These are phyloP conservation scores for Drosophila rufa DNA, from an alignment of 1,140 invertebrate genomes.

Conservation along the genomic window DNA sequence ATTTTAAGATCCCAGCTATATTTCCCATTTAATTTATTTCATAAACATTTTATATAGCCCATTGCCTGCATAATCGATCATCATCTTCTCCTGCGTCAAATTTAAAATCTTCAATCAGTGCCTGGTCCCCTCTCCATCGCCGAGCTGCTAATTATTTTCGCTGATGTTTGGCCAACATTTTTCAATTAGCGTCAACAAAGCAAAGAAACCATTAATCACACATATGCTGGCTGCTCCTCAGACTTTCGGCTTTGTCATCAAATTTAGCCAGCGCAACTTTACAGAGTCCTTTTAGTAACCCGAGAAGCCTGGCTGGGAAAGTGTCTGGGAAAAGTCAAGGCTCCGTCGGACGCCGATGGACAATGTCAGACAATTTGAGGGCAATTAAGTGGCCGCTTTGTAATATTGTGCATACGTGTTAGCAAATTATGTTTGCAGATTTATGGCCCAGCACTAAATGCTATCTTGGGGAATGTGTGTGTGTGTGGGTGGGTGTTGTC, in stretches of 20 bases:
- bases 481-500: conserved; percentile 30
- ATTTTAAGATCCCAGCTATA: background rate
- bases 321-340: conserved; percentile 32
- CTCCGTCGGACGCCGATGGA: conserved; percentile 9
- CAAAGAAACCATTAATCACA: conserved; percentile 81
- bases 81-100: conserved; percentile 4
- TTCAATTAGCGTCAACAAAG: conserved; percentile 71
- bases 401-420: conserved; percentile 71
- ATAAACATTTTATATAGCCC: background rate
- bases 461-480: conserved; percentile 3
- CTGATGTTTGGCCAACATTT: conserved; percentile 52
- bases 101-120: conserved; percentile 27
- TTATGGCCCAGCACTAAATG: conserved; percentile 55
- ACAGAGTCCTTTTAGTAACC: conserved; percentile 61
- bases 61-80: conserved; percentile 13
- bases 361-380: conserved; percentile 72
- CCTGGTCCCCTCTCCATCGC: background rate
- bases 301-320: conserved; percentile 32
- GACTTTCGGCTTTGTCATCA: conserved; percentile 64
- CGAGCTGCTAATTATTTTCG: conserved; percentile 23
- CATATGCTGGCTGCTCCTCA: conserved; percentile 6
- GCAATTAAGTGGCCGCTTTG: conserved; percentile 78
- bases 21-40: background rate
- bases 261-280: conserved; percentile 45
- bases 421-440: conserved; percentile 71